A percentile compares a stretch with the other conserved stretches of the same genome.
Conservation (phyloP, 2,113 vertebrate genomes). For the Brachionichthys hirsutus region DNA sequence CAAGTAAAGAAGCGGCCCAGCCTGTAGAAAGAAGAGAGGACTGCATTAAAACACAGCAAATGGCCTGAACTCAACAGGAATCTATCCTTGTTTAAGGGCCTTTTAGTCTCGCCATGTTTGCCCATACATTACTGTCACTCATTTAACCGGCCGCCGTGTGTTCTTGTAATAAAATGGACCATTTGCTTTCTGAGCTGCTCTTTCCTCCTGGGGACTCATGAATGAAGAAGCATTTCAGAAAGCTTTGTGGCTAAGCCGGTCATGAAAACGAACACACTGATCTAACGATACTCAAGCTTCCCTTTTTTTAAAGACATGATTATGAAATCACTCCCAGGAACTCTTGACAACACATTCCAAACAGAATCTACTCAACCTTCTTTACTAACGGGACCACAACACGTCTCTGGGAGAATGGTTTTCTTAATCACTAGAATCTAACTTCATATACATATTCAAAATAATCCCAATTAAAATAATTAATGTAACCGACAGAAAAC, state of each 20-base stretch:
- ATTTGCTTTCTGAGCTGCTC: background rate
- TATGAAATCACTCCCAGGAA: background rate
- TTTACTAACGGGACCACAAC: background rate
- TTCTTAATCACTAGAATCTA: too few relatives aligned
- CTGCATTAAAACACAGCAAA: constrained; percentile 16
- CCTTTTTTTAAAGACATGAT: too few relatives aligned
- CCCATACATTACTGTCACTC: constrained; percentile 24
- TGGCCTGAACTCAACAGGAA: constrained; percentile 2
- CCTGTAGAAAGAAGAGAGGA: constrained; percentile 73
- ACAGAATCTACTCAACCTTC: background rate
- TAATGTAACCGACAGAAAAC: background rate
- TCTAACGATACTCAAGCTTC: constrained; percentile 20
- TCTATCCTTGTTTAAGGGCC: constrained; percentile 2
- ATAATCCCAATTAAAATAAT: too few relatives aligned
- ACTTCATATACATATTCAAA: background rate
- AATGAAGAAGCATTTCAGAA: constrained; percentile 12
- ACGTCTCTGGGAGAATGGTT: too few relatives aligned
- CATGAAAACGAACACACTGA: too few relatives aligned
- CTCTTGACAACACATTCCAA: background rate
- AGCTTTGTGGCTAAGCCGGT: background rate
- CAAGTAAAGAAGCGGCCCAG: constrained; percentile 75
- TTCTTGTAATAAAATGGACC: background rate
- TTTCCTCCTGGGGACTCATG: constrained; percentile 22
- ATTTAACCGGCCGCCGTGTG: background rate
- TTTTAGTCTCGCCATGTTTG: background rate